Percentiles rank a stretch among this genome's conserved stretches.
These are phyloP conservation scores for Tetraodon nigroviridis DNA, from an alignment of 2,113 vertebrate species.

Conservation along the genomic window DNA sequence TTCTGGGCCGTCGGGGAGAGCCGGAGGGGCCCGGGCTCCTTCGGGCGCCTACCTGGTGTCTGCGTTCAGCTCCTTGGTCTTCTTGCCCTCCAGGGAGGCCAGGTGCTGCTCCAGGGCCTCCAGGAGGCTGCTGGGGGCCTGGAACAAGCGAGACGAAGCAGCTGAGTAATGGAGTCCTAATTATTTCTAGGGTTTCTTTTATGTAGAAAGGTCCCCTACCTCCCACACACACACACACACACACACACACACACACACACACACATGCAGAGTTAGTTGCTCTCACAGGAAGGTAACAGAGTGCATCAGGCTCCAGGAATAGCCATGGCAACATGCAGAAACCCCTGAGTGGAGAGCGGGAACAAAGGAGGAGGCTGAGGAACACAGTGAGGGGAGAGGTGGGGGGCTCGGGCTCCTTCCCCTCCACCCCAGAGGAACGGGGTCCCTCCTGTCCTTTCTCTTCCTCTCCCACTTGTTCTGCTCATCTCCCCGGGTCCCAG, in stretches of 20 bases:
- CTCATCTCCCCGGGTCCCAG: slow-evolving; percentile 1
- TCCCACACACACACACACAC: slow-evolving; percentile 21
- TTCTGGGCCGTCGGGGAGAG: not conserved
- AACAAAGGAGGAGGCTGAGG: slow-evolving; percentile 40
- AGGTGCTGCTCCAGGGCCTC: slow-evolving; percentile 92
- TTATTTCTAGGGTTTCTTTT: slow-evolving; percentile 3
- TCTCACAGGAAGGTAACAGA: slow-evolving; percentile 61
- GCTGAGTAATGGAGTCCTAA: slow-evolving; percentile 2
- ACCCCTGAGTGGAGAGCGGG: slow-evolving; percentile 38
- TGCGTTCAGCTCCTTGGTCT: slow-evolving; percentile 84
- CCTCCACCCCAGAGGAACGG: slow-evolving; percentile 2
- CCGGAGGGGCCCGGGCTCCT: not conserved
- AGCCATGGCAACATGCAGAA: slow-evolving; percentile 69
- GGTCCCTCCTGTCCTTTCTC: not conserved
- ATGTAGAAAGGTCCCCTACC: not conserved
- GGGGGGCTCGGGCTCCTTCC: slow-evolving; percentile 27
- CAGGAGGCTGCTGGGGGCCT: slow-evolving; percentile 91
- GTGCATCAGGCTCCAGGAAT: slow-evolving; percentile 57
- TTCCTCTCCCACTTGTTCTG: slow-evolving; percentile 2
- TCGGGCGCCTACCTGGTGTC: slow-evolving; percentile 78
- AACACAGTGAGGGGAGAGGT: slow-evolving; percentile 30
- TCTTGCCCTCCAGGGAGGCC: slow-evolving; percentile 91
- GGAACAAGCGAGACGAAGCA: not conserved
- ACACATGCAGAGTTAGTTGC: slow-evolving; percentile 49
- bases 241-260: slow-evolving; percentile 2